Conservation (phyloP, 35 echinoderm and acorn worm genomes). For the Diadema setosum region DNA sequence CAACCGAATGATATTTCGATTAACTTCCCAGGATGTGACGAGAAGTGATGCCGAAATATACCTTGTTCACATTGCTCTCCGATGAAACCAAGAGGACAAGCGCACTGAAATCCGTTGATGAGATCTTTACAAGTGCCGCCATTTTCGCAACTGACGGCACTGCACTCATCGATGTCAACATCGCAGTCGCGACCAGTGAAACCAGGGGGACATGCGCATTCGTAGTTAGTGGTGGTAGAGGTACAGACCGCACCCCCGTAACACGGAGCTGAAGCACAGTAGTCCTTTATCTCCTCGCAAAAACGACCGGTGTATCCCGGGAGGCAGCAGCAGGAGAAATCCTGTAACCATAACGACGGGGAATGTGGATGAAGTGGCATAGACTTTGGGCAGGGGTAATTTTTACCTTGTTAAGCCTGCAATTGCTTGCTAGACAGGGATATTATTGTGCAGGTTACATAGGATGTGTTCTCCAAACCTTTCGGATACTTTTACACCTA, state of each 20-base stretch:
- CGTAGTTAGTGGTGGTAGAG: not conserved
- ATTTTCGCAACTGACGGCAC: constrained; percentile 60
- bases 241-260: constrained; percentile 28
- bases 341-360: no score
- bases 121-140: constrained; percentile 68
- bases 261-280: constrained; percentile 51
- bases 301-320: constrained; percentile 47
- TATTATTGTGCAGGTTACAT: no score
- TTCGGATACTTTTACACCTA: no score
- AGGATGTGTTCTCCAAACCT: no score
- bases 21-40: no score
- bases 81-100: constrained; percentile 72
- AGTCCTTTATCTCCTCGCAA: constrained; percentile 32
- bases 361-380: no score
- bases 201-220: constrained; percentile 77
- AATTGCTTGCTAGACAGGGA: no score
- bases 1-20: no score
- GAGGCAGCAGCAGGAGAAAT: constrained; percentile 57
- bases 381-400: no score
- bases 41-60: no score
- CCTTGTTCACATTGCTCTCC: constrained; percentile 72
- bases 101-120: constrained; percentile 65
- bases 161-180: constrained; percentile 82
- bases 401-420: no score
- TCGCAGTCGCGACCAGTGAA: constrained; percentile 85